Evolutionary conservation across 2,113 vertebrate genomes (phyloP).

Genomic region (Pelecanus crispus): DNA sequence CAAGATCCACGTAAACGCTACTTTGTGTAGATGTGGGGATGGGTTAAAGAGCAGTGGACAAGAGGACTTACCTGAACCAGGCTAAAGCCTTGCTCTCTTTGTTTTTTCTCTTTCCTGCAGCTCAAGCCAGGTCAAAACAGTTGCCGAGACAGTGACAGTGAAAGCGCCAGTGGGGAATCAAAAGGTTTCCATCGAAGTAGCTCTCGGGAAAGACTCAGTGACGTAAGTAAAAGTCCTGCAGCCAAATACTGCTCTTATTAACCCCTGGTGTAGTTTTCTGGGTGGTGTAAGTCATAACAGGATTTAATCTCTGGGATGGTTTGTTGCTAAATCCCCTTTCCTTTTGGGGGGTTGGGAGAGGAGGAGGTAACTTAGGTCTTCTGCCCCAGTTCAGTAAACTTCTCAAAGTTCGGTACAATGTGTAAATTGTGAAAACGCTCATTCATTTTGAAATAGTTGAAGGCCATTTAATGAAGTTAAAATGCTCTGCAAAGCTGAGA

Average conservation of each 20-base stretch:
- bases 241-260: not conserved
- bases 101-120: conserved; percentile 65
- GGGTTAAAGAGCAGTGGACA: not conserved
- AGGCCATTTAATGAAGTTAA: not conserved
- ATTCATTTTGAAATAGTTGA: not conserved
- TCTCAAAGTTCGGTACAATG: not conserved
- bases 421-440: not conserved
- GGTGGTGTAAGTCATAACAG: not conserved
- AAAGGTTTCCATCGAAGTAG: conserved; percentile 88
- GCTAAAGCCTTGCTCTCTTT: not conserved
- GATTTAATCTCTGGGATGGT: not conserved
- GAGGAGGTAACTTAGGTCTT: not conserved
- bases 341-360: not conserved
- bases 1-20: rapidly evolving
- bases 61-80: not conserved
- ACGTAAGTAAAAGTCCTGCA: conserved; percentile 78
- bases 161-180: conserved; percentile 83
- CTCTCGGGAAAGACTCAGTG: conserved; percentile 89
- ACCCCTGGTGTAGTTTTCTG: not conserved
- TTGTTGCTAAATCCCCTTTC: not conserved
- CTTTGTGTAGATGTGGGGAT: not conserved
- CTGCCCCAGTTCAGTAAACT: not conserved
- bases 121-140: conserved; percentile 90
- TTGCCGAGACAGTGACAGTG: conserved; percentile 90
- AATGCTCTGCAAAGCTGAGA: not conserved